phyloP scores from a whole-genome alignment of 2,888 invertebrate genomes.

The Pardosa pseudoannulata region DNA sequence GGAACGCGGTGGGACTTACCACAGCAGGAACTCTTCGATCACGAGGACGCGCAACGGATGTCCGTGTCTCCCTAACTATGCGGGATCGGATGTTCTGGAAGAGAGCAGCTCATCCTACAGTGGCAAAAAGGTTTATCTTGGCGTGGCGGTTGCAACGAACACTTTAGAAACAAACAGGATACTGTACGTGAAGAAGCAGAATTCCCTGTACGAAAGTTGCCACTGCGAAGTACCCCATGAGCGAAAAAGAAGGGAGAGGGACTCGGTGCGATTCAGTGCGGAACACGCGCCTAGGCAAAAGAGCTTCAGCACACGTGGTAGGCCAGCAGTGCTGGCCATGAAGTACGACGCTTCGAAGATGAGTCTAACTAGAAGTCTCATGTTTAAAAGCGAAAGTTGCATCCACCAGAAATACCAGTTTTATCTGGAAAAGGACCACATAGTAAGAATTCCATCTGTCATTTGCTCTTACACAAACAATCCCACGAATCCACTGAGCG shows the following conservation, averaged over 20 bases:
- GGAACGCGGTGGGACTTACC: conserved; percentile 2
- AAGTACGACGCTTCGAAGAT: background rate
- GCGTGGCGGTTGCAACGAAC: background rate
- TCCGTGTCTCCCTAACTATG: conserved; percentile 29
- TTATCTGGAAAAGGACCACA: conserved; percentile 17
- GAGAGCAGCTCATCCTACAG: conserved; percentile 22
- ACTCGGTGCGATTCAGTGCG: background rate
- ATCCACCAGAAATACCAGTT: conserved; percentile 56
- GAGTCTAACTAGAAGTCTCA: conserved; percentile 11
- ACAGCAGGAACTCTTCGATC: conserved; percentile 40
- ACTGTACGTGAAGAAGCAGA: conserved; percentile 19
- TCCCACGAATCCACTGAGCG: no score
- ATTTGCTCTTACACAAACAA: background rate
- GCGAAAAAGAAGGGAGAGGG: no score
- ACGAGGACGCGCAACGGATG: conserved; percentile 17
- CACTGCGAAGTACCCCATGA: background rate
- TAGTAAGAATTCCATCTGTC: conserved; percentile 25
- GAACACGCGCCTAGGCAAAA: background rate
- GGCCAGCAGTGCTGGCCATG: background rate
- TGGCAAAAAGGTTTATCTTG: conserved; percentile 31
- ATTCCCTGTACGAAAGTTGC: background rate
- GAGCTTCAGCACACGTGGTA: background rate
- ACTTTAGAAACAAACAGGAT: background rate
- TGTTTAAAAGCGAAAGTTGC: conserved; percentile 51
- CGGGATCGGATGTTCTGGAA: background rate